Evolutionary conservation across 2,888 invertebrate species (phyloP), one percentile per base, ranked within the genome.

Genomic region (Leucophenga montana): DNA sequence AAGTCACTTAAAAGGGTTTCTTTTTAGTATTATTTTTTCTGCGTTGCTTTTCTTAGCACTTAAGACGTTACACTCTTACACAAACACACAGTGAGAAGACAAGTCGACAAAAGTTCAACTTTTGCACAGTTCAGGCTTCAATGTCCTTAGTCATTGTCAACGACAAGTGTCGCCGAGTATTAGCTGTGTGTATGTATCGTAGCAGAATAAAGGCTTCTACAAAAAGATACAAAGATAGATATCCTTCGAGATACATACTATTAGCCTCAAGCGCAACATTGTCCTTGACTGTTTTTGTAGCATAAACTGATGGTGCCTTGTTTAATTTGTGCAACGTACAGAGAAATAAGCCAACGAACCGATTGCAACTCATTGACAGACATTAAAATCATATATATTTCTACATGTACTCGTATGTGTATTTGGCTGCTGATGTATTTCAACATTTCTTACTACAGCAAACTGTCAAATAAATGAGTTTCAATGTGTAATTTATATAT

Each of bases 401-500:
- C 39, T 39, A 8, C 39, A 5, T n/a, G n/a, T n/a, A n/a, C n/a
- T n/a, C n/a, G n/a, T n/a, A n/a, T n/a, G n/a, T n/a, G n/a, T n/a
- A n/a, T n/a, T n/a, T n/a, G n/a, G n/a, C 11, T 39, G 39, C 39
- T 39, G 39, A 11, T 39, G 39, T 39, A 27, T 27, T 4, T 39
- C 39, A 39, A 39, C 56, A 57, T 57, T 22, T 57, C 56, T 57
- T 57, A 2, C 27, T 57, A 22, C 18, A 1, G 9, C 22, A 57
- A 27, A 13, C 18, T 6, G 70, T 64, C 71, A 68, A 59, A 62
- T 61, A 64, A 72, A 72, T 67, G 73, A 64, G 66, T 61, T 72
- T 68, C 64, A 53, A 73, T 79, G 73, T 72, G 72, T 78, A 78
- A 78, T 78, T 78, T 78, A 78, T 71, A 27, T 66, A 33, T 57